Conservation (phyloP, 35 echinoderm and acorn worm genomes). For the Holothuria glaberrima region DNA sequence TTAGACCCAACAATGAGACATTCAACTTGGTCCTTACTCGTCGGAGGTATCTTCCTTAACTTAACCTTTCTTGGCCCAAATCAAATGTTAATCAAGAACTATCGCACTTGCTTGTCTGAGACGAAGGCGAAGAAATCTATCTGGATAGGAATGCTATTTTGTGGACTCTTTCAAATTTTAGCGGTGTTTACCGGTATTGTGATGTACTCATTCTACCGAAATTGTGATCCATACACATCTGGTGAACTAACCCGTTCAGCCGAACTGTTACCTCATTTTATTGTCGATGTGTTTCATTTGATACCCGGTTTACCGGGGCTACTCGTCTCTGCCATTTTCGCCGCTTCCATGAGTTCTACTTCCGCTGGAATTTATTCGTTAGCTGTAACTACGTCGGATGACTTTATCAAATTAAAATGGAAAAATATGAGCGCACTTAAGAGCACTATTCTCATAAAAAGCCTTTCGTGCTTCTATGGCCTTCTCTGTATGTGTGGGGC, state of each 20-base stretch:
- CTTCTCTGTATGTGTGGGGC: constrained; percentile 41
- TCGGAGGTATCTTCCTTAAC: constrained; percentile 43
- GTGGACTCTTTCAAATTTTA: constrained; percentile 22
- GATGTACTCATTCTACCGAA: constrained; percentile 32
- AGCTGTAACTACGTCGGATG: constrained; percentile 26
- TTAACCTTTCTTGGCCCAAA: constrained; percentile 51
- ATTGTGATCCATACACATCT: constrained; percentile 42
- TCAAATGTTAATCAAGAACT: constrained; percentile 46
- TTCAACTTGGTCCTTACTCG: constrained; percentile 7
- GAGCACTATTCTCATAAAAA: constrained; percentile 30
- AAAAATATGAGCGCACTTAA: constrained; percentile 39
- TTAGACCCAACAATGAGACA: constrained; percentile 20
- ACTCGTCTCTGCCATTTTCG: constrained; percentile 37
- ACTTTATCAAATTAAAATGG: constrained; percentile 44
- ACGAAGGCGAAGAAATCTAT: constrained; percentile 30
- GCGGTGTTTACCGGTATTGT: constrained; percentile 29
- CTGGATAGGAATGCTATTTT: constrained; percentile 46
- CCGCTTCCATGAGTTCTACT: constrained; percentile 49
- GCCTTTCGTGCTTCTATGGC: constrained; percentile 38
- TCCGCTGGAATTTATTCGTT: constrained; percentile 35
- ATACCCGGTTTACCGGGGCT: constrained; percentile 25
- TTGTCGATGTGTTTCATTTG: constrained; percentile 28
- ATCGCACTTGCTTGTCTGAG: constrained; percentile 4
- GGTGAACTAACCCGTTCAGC: constrained; percentile 18
- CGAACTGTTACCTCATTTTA: constrained; percentile 51